Evolutionary conservation across 2,888 invertebrate species (phyloP), one percentile per base, ranked within the genome.

Genomic region (Gnatocerus cornutus): DNA sequence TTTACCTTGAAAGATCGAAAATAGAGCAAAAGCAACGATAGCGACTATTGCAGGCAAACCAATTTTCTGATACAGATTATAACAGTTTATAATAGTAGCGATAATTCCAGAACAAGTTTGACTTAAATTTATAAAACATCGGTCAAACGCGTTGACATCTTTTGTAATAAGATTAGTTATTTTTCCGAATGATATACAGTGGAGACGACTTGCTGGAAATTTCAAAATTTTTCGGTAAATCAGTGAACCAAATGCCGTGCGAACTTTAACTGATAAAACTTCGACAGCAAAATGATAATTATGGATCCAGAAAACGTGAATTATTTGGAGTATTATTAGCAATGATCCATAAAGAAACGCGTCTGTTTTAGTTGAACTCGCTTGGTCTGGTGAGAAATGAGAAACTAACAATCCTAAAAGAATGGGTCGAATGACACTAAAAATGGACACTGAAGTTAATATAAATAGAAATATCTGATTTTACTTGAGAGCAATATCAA

Each of bases 161-260:
- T n/a, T 37, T n/a, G 37, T 37, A n/a, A 37, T 37, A 2, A 37
- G 7, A 37, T 37, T 37, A 2, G 37, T 37, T n/a, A 37, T 2
- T 8, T 37, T 37, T n/a, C 37, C 37, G 7, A 37, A 37, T 8
- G n/a, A 37, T 37, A 37, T n/a, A 37, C n/a, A n/a, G 2, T 7
- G 37, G 9, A 37, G 37, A 2, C 7, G 37, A 37, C 37, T 37
- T 37, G 9, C 37, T 37, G 37, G 37, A 37, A 37, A n/a, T 37
- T 37, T 37, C n/a, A 37, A n/a, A 8, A 37, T n/a, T 37, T 37
- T 37, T 37, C 37, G 8, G 7, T 37, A 37, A 37, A 37, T n/a
- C 2, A 37, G 7, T n/a, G 37, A n/a, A 37, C 37, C 8, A n/a
- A 37, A 2, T 37, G 37, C 37, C 2, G 37, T 37, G 37, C 37